These are phyloP conservation scores for Sebastes vulpes DNA, from an alignment of 2,797 vertebrate species.

Conservation along the genomic window DNA sequence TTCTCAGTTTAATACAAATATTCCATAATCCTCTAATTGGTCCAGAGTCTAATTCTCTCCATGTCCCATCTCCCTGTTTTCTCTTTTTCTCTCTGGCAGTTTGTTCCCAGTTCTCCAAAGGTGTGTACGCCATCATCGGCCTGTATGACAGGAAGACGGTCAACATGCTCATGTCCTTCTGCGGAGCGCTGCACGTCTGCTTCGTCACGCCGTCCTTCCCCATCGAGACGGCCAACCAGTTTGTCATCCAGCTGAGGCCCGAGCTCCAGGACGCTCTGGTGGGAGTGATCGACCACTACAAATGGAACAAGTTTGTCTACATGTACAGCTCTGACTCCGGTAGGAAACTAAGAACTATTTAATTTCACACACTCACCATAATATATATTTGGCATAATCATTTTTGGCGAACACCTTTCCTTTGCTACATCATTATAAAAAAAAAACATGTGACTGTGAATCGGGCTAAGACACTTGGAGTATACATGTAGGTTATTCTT, in stretches of 20 bases:
- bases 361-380: neutral
- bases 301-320: conserved; percentile 98
- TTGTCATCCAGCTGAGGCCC: conserved; percentile 97
- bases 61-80: neutral
- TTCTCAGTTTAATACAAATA: too few relatives aligned
- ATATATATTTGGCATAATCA: neutral
- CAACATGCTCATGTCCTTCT: conserved; percentile 99
- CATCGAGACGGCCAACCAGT: conserved; percentile 97
- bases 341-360: conserved; percentile 51
- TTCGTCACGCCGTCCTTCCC: conserved; percentile 98
- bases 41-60: neutral
- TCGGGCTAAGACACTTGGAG: neutral
- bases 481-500: neutral
- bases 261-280: conserved; percentile 97
- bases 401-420: neutral
- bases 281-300: conserved; percentile 95
- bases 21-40: neutral
- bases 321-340: conserved; percentile 98
- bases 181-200: conserved; percentile 97
- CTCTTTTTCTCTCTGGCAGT: conserved; percentile 79
- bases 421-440: neutral
- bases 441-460: neutral
- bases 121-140: conserved; percentile 99
- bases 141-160: conserved; percentile 97
- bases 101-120: conserved; percentile 99